Evolutionary conservation across 2,797 vertebrate species (phyloP).

Genomic region (Liparis tanakae): DNA sequence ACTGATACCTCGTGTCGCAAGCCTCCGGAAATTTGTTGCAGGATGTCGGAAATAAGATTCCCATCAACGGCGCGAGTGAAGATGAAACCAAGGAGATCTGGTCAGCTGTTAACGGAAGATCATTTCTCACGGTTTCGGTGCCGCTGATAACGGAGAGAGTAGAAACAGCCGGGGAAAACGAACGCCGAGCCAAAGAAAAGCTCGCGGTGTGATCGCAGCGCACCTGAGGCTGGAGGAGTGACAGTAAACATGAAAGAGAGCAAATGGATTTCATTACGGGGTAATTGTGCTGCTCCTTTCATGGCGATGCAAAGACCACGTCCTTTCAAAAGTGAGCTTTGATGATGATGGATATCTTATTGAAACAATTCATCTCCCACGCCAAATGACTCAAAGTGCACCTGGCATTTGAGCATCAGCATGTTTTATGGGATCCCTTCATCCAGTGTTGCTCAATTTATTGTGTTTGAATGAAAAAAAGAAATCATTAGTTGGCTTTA

Average conservation of each 20-base stretch:
- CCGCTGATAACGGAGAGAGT: conserved; percentile 35
- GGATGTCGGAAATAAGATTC: conserved; percentile 77
- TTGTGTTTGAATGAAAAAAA: background rate
- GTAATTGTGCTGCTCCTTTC: conserved; percentile 48
- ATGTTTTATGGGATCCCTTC: conserved; percentile 5
- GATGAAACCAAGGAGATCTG: conserved; percentile 55
- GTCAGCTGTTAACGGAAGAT: conserved; percentile 54
- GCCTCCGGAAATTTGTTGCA: conserved; percentile 75
- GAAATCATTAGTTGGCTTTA: background rate
- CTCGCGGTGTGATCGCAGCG: conserved; percentile 42
- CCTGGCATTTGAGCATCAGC: conserved; percentile 22
- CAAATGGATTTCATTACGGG: conserved; percentile 62
- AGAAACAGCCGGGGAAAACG: conserved; percentile 19
- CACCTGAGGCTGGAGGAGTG: conserved; percentile 54
- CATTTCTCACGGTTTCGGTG: conserved; percentile 46
- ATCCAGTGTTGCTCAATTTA: conserved; percentile 9
- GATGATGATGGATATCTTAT: conserved; percentile 57
- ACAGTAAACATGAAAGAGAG: conserved; percentile 54
- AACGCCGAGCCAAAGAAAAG: conserved; percentile 24
- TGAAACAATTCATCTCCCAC: conserved; percentile 55
- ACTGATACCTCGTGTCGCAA: conserved; percentile 75
- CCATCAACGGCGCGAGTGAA: conserved; percentile 41
- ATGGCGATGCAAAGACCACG: conserved; percentile 24
- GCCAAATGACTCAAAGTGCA: conserved; percentile 12
- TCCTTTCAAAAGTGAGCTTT: conserved; percentile 49